Evolutionary conservation across 2,888 invertebrate species (phyloP), one percentile per base, ranked within the genome.

Genomic region (Argyresthia goedartella): DNA sequence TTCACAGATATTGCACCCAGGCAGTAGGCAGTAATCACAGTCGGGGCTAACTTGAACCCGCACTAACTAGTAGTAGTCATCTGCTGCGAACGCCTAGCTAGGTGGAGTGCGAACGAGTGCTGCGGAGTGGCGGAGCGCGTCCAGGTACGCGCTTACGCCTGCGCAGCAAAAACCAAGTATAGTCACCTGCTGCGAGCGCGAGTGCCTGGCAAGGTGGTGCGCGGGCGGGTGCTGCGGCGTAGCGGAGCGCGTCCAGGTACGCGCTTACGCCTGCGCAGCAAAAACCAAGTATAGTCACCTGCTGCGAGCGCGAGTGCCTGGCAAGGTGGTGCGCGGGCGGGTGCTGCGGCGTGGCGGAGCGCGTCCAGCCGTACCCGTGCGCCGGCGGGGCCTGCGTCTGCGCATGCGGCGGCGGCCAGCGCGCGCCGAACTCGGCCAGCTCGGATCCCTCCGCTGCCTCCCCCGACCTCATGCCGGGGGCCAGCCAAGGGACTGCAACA

Each of bases 381-480:
- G 25, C 25, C 3, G 2, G 25, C 2, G 2, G 25, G 3, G 25
- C 25, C 3, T 25, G 25, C 25, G 25, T 2, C 73, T 25, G 25
- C 25, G 25, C 25, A 6, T 25, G 25, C 25, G 25, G 25, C 73
- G 80, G 89, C 81, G 81, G 89, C 84, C 84, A 85, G 65, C 85
- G 82, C 74, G 84, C 76, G 62, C 86, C 81, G 64, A 86, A 77
- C 79, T 85, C 87, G 70, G 85, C 81, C 74, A 86, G 79, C 79
- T 87, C 87, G 62, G 86, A 85, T 67, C 77, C 89, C 88, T 80
- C 88, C 73, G 80, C 85, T 76, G 71, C 85, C 80, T 81, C 85
- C 82, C 88, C 84, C 81, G 88, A 84, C 81, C 88, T 84, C 82
- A 88, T 86, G 82, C 87, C 88, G 82, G 87, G 88, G 88, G 82